A percentile compares a stretch with the other conserved stretches of the same genome.
Conservation (phyloP, 2,113 vertebrate genomes). For the Campylorhamphus procurvoides region DNA sequence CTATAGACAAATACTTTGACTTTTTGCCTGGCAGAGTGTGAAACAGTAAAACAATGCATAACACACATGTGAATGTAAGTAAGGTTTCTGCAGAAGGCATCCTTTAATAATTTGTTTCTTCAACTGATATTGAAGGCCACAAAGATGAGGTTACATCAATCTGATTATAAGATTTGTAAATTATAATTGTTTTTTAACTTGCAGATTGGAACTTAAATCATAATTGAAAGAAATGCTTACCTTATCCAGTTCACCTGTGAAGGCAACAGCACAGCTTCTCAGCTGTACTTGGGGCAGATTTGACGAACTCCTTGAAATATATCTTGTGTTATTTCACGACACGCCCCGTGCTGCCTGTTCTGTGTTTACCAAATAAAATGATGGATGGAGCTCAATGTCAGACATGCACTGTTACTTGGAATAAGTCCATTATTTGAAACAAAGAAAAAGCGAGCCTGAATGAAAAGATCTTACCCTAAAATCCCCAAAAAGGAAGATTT, state of each 20-base stretch:
- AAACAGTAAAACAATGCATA: neutral
- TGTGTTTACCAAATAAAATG: constrained; percentile 13
- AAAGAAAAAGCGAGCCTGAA: neutral
- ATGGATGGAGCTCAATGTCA: neutral
- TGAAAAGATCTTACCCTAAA: neutral
- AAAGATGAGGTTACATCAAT: neutral
- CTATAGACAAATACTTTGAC: neutral
- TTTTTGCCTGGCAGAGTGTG: neutral
- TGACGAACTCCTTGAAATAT: neutral
- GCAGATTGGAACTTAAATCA: neutral
- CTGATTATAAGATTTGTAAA: neutral
- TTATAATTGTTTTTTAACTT: neutral
- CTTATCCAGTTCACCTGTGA: neutral
- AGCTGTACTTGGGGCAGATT: constrained; percentile 8
- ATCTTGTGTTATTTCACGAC: neutral
- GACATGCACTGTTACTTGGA: neutral
- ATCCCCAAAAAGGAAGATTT: neutral
- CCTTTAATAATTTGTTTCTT: neutral
- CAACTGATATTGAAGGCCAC: neutral
- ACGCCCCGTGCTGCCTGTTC: neutral
- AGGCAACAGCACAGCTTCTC: neutral
- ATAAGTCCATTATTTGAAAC: neutral
- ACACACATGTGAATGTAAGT: neutral
- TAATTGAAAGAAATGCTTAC: neutral
- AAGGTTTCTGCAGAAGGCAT: neutral